Base-by-base conservation (phyloP, 2,797 vertebrate species). In the Liasis olivaceus region DNA sequence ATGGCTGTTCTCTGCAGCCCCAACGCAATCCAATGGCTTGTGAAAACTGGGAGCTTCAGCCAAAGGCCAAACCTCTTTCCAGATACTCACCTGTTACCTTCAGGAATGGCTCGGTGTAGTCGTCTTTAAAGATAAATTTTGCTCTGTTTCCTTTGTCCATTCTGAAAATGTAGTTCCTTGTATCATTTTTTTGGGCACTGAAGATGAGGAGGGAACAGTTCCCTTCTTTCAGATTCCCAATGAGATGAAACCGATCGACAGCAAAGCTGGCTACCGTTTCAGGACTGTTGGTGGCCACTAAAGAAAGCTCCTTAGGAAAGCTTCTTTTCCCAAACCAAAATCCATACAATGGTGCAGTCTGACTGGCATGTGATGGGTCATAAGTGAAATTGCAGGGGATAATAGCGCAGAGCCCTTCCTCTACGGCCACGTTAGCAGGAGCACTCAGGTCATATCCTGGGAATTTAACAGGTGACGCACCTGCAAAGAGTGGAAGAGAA, bases 311-410 rank as follows among this genome's bases (percentile, higher is more conserved):
- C 0, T 2, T 2, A 42, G 36, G 36, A 42, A 42, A 42, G 51
- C 0, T 0, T 54, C 5, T 8, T 54, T 54, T 54, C 6, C 8
- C 51, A 54, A 7, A 54, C 92, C 92, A 93, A 42, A 47, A 90
- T 26, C 66, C 92, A 14, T 47, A 28, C 85, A 90, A 42, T 56
- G 0, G 0, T 31, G 1, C 14, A 36, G 0, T 0, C 0, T 0
- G 0, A 0, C 0, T 0, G 11, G 13, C 85, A 56, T 62, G 0
- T 0, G 0, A 0, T 42, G 11, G 0, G 0, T 62, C 9, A 24
- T 90, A 93, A 36, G 85, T 90, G 63, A 93, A 93, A 14, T 9
- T 81, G 63, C 92, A 93, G 3, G 64, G 85, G 47, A 93, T 64
- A 24, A 9, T 0, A 26, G 81, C 58, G 31, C 85, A 87, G 66